A percentile compares a stretch with the other conserved stretches of the same genome.
Conservation (phyloP, 2,113 vertebrate species). For the rabbit (Oryctolagus cuniculus) region DNA sequence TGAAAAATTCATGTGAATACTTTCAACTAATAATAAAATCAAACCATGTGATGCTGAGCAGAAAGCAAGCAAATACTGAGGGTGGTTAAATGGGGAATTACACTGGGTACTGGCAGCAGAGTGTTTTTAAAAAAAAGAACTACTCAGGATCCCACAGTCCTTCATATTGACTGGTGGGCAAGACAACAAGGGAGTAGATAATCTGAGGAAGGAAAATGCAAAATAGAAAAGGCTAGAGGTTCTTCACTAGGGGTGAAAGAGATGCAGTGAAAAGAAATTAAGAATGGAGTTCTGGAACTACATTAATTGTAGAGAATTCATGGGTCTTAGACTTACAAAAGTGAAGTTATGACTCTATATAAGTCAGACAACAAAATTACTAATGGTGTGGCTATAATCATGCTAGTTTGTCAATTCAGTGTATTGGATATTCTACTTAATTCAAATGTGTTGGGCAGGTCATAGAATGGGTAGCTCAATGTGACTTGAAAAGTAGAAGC, state of each 20-base stretch:
- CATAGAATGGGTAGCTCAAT: background rate
- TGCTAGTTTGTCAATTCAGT: background rate
- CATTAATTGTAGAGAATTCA: background rate
- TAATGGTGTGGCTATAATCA: background rate
- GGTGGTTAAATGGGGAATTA: background rate
- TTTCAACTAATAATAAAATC: conserved; percentile 42
- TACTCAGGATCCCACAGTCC: background rate
- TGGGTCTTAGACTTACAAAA: background rate
- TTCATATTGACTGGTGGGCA: background rate
- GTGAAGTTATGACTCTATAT: background rate
- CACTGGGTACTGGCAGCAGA: background rate
- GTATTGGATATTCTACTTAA: background rate
- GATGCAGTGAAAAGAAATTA: background rate
- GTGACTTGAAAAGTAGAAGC: background rate
- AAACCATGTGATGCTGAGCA: background rate
- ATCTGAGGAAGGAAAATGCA: background rate
- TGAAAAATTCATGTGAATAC: background rate
- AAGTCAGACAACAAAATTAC: background rate
- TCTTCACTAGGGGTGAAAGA: conserved; percentile 6
- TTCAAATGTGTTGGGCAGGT: background rate
- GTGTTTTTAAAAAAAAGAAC: background rate
- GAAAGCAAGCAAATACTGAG: background rate
- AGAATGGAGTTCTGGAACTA: conserved; percentile 13
- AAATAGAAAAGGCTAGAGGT: background rate
- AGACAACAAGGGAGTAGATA: background rate